These are phyloP conservation scores for Hoplias malabaricus DNA, from an alignment of 2,113 vertebrate genomes.

Conservation along the genomic window DNA sequence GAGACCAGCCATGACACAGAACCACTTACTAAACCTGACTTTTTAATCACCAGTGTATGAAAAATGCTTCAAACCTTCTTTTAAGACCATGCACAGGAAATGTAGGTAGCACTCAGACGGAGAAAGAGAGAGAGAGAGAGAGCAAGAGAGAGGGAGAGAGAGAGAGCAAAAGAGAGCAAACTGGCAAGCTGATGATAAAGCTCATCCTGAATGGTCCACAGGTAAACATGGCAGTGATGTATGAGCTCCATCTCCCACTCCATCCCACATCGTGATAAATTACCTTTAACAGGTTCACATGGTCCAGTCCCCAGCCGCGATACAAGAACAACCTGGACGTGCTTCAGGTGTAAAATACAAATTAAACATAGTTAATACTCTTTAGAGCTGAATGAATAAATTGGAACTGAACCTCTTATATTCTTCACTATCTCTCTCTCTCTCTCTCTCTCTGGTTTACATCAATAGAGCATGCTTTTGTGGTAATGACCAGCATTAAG, in stretches of 20 bases:
- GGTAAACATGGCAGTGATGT: conserved; percentile 48
- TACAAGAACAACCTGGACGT: conserved; percentile 25
- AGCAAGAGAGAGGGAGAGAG: too few relatives aligned
- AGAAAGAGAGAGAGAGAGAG: too few relatives aligned
- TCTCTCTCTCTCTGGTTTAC: not conserved
- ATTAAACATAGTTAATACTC: not conserved
- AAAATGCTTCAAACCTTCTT: not conserved
- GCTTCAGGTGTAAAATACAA: conserved; percentile 3
- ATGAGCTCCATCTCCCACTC: conserved; percentile 46
- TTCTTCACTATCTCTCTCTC: not conserved
- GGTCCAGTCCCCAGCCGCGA: conserved; percentile 34
- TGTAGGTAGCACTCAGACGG: not conserved
- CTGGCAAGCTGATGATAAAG: conserved; percentile 46
- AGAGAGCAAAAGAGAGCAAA: conserved; percentile 24
- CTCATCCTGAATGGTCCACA: conserved; percentile 47
- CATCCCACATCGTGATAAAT: conserved; percentile 33
- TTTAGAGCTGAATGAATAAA: not conserved
- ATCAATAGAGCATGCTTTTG: not conserved
- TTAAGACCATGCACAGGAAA: not conserved
- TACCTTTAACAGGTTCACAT: conserved; percentile 32
- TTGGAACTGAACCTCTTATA: not conserved
- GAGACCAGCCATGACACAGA: not conserved
- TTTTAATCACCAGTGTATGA: too few relatives aligned
- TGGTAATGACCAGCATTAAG: not conserved
- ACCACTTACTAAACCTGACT: too few relatives aligned